Percentiles rank a stretch among this genome's conserved stretches.
Evolutionary conservation across 2,797 vertebrate genomes (phyloP).

Genomic region (Coracias cyanogaster): DNA sequence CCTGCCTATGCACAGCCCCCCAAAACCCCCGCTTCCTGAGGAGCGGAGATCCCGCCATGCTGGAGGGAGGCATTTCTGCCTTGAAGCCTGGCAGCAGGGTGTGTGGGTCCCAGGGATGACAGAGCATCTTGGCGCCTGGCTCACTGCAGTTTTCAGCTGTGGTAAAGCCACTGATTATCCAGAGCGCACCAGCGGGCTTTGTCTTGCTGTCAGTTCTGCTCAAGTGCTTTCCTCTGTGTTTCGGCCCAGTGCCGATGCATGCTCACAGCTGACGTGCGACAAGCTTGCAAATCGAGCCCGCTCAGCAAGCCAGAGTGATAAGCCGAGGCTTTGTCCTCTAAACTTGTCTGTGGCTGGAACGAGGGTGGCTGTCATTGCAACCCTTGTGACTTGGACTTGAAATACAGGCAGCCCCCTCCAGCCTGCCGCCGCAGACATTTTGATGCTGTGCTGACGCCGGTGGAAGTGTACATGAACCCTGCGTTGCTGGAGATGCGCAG

Average conservation of each 20-base stretch:
- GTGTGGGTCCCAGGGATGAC: accelerated
- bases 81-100: not conserved
- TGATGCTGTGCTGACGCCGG: not conserved
- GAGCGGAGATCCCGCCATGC: accelerated
- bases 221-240: not conserved
- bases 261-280: not conserved
- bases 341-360: not conserved
- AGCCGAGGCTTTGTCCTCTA: not conserved
- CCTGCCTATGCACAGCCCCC: not conserved
- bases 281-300: not conserved
- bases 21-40: accelerated
- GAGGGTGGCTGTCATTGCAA: not conserved
- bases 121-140: not conserved
- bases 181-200: not conserved
- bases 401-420: not conserved
- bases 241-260: not conserved
- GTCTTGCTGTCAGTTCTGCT: slow-evolving; percentile 7
- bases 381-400: not conserved
- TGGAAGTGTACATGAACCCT: accelerated
- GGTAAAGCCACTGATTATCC: not conserved
- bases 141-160: not conserved
- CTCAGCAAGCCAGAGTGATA: not conserved
- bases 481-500: not conserved
- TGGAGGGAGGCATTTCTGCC: not conserved
- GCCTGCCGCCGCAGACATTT: not conserved